Base-by-base conservation (phyloP, 1,140 invertebrate genomes). In the Rhyzopertha dominica region DNA sequence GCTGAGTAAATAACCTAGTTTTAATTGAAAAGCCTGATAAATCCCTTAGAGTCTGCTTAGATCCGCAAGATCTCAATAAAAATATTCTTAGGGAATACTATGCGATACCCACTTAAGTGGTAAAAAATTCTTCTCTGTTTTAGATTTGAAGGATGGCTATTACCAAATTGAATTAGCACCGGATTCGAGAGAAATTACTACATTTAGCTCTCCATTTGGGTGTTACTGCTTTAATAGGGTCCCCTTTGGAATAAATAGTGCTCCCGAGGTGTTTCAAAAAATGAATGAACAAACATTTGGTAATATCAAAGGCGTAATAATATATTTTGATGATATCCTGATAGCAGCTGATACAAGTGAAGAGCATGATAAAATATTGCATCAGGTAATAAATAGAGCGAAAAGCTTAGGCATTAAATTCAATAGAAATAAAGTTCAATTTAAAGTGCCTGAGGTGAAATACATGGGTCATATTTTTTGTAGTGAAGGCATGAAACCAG, bases 121-220 rank as follows among this genome's bases (percentile, higher is more conserved):
- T 5, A 60, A 63, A 43, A 60, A 57, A 48, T 44, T 64, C 26
- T 75, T 72, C 55, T 63, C 63, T 4, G 63, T 65, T 17, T 45
- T 74, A 14, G 72, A 75, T 62, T 58, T 63, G 5, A 65, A 67
- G 35, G 45, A 60, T 13, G 57, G 46, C 8, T 66, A 67, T 51
- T 57, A 59, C 49, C 56, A 62, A 38, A 28, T 62, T 14, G 39
- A 35, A 18, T 38, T 58, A 31, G 17, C 46, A 25, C 23, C 39
- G 4, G 23, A 48, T 26, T 61, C 56, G 38, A 47, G 37, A 28
- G 53, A 65, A 18, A 43, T 54, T 1, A 56, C 44, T 34, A 67
- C 63, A 9, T 67, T 70, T 45, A 59, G 53, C 25, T 68, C 68
- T 5, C 61, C 56, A 3, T 68, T 62, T 47, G 64, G 66, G 13